A percentile compares a stretch with the other conserved stretches of the same genome.
phyloP scores from a whole-genome alignment of 2,797 vertebrate genomes.

The Stomatorhinus walkeri region DNA sequence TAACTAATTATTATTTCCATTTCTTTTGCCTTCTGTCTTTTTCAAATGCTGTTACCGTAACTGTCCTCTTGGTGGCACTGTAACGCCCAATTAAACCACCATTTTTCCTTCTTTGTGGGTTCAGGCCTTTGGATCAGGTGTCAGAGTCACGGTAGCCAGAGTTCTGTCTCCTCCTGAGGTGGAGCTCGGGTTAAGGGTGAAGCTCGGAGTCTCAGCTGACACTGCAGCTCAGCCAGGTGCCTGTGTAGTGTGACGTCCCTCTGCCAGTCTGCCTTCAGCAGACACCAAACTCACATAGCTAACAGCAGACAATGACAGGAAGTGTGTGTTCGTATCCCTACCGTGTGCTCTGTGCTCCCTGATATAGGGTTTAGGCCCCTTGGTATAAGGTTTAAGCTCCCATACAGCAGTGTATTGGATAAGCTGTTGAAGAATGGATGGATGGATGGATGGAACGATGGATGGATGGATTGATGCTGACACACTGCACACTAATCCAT shows the following conservation, averaged over 20 bases:
- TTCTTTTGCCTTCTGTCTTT: not conserved
- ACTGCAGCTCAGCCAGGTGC: not conserved
- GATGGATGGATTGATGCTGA: not conserved
- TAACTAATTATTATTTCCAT: not conserved
- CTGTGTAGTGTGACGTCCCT: not conserved
- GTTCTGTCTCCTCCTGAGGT: not conserved
- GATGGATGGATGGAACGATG: not conserved
- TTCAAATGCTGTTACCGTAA: not conserved
- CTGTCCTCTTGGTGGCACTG: not conserved
- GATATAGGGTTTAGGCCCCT: not conserved
- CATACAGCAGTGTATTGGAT: too few species aligned
- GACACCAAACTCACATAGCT: not conserved
- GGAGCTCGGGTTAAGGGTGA: not conserved
- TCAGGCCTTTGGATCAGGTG: not conserved
- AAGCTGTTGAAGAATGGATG: too few species aligned
- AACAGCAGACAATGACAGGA: not conserved
- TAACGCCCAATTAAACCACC: not conserved
- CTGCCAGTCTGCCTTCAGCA: not conserved
- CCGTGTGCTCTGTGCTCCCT: not conserved
- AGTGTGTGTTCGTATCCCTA: not conserved
- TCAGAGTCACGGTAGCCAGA: not conserved
- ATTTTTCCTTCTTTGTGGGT: not conserved
- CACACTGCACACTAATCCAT: not conserved
- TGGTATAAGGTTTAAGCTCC: not conserved
- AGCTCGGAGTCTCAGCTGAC: not conserved